Conservation (phyloP, 2,113 vertebrate genomes). For the Spheniscus mendiculus region DNA sequence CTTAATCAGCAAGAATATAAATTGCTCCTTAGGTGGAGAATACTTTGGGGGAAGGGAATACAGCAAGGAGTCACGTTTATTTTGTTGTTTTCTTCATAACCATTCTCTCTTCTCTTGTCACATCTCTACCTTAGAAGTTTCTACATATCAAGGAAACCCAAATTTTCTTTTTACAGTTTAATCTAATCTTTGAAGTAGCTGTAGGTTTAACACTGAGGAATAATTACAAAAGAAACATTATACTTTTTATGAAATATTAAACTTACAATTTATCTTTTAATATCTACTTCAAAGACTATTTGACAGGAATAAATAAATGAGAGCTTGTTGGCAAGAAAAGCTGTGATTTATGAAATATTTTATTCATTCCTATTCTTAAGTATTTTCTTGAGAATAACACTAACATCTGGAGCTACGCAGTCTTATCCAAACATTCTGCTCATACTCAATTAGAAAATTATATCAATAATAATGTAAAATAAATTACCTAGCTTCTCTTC, state of each 20-base stretch:
- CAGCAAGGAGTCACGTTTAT: neutral
- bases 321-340: constrained; percentile 43
- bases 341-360: constrained; percentile 63
- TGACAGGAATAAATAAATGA: constrained; percentile 66
- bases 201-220: neutral
- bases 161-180: neutral
- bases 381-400: constrained; percentile 59
- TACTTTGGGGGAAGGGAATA: constrained; percentile 2
- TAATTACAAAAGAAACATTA: constrained; percentile 35
- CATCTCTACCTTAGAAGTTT: neutral
- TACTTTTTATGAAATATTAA: constrained; percentile 44
- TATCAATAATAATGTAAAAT: constrained; percentile 70
- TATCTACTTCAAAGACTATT: constrained; percentile 48
- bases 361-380: constrained; percentile 46
- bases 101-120: neutral
- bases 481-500: constrained; percentile 54
- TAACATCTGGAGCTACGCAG: constrained; percentile 54
- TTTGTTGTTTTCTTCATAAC: neutral
- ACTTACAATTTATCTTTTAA: constrained; percentile 46
- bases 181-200: constrained; percentile 7
- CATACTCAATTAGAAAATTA: constrained; percentile 66
- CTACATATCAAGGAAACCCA: neutral
- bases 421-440: constrained; percentile 54
- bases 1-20: constrained; percentile 39
- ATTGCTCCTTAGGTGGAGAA: neutral